Evolutionary conservation across 2,797 vertebrate species (phyloP).

Genomic region (Pyrocephalus nanus): DNA sequence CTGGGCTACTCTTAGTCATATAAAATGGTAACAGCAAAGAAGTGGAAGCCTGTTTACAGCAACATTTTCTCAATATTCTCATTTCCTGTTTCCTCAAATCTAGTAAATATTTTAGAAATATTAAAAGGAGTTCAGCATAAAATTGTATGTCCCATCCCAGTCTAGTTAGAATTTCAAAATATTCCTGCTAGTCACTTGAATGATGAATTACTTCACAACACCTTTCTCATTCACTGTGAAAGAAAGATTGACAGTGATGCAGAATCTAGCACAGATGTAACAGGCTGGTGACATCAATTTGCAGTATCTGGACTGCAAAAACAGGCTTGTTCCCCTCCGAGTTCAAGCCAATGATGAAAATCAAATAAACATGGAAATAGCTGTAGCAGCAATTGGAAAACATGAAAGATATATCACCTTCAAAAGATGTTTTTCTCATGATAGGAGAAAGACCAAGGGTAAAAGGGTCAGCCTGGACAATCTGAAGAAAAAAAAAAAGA

Average conservation of each 20-base stretch:
- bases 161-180: neutral
- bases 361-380: neutral
- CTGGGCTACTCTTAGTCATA: neutral
- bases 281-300: neutral
- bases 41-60: neutral
- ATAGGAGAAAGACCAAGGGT: neutral
- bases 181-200: neutral
- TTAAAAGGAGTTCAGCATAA: neutral
- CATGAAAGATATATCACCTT: neutral
- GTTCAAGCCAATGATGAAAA: neutral
- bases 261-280: neutral
- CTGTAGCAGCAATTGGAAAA: neutral
- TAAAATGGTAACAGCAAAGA: neutral
- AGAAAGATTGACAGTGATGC: neutral
- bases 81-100: neutral
- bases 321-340: neutral
- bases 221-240: neutral
- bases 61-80: neutral
- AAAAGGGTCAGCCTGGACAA: neutral
- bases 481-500: neutral
- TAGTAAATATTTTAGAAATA: neutral
- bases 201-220: neutral
- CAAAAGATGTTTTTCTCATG: neutral
- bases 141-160: neutral
- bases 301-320: neutral